Conservation (phyloP, 2,797 vertebrate genomes). For the Rhinoraja longicauda region DNA sequence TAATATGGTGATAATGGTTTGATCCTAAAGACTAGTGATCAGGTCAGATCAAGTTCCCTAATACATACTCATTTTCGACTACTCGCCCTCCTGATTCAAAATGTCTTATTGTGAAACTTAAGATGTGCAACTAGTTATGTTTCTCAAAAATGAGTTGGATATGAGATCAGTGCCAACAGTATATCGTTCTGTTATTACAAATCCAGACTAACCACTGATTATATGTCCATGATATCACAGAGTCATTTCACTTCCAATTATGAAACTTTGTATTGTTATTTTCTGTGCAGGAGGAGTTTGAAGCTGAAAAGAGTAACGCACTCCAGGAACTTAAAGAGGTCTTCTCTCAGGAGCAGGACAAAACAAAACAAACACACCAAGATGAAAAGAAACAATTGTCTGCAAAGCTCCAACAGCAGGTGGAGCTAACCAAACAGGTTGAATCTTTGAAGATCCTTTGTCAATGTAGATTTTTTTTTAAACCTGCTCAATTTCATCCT, state of each 20-base stretch:
- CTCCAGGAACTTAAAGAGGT: slow-evolving; percentile 54
- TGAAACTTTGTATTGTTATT: slow-evolving; percentile 48
- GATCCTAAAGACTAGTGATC: background rate
- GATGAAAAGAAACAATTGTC: slow-evolving; percentile 64
- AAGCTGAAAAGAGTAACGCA: slow-evolving; percentile 58
- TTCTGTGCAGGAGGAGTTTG: slow-evolving; percentile 64
- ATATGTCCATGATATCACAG: background rate
- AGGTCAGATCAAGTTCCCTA: background rate
- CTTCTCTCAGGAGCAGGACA: slow-evolving; percentile 50
- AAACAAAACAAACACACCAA: slow-evolving; percentile 53
- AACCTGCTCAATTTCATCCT: background rate
- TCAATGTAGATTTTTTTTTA: background rate
- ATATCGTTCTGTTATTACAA: background rate
- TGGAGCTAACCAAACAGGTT: slow-evolving; percentile 67
- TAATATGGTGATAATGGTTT: background rate
- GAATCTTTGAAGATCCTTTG: background rate
- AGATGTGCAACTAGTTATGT: background rate
- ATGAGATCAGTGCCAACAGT: background rate
- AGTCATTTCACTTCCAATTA: slow-evolving; percentile 45
- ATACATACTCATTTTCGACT: background rate
- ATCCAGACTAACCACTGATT: background rate
- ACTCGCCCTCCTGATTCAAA: no score
- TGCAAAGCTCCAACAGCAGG: slow-evolving; percentile 65
- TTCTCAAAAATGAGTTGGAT: background rate
- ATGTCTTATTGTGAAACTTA: no score